Evolutionary conservation across 2,888 invertebrate species (phyloP).

Genomic region (Tillus elongatus): DNA sequence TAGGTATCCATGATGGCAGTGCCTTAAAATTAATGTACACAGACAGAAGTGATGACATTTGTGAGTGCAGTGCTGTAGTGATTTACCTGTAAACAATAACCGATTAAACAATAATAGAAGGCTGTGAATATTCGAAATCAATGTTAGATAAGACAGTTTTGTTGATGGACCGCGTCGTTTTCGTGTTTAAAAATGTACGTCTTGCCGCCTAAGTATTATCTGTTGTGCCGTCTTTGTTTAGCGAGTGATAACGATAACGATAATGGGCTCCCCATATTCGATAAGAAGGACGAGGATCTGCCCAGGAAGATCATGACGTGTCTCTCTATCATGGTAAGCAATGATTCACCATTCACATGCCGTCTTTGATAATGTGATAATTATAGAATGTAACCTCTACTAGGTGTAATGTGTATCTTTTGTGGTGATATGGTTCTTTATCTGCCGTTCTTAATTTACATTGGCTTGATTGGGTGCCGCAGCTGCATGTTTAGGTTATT

Average conservation of each 20-base stretch:
- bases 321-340: constrained; percentile 72
- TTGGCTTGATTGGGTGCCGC: constrained; percentile 24
- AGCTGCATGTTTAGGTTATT: constrained; percentile 32
- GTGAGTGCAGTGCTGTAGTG: not conserved
- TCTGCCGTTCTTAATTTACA: too few relatives aligned
- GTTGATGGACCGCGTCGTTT: constrained; percentile 35
- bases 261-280: constrained; percentile 68
- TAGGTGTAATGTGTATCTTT: too few relatives aligned
- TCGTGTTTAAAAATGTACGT: constrained; percentile 54
- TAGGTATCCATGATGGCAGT: constrained; percentile 41
- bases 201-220: constrained; percentile 86
- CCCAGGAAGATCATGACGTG: constrained; percentile 62
- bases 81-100: constrained; percentile 20
- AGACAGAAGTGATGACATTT: not conserved
- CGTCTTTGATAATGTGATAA: not conserved
- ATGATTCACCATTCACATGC: constrained; percentile 34
- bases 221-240: constrained; percentile 90
- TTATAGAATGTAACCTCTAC: not conserved
- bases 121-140: constrained; percentile 36
- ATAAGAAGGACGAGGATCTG: constrained; percentile 56
- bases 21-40: constrained; percentile 38
- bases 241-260: constrained; percentile 60
- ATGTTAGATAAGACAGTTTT: constrained; percentile 34
- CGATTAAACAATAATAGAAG: constrained; percentile 34
- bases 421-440: constrained; percentile 11